Evolutionary conservation across 2,888 invertebrate genomes (phyloP), one percentile per base, ranked within the genome.

Genomic region (Anagyrus pseudococci): DNA sequence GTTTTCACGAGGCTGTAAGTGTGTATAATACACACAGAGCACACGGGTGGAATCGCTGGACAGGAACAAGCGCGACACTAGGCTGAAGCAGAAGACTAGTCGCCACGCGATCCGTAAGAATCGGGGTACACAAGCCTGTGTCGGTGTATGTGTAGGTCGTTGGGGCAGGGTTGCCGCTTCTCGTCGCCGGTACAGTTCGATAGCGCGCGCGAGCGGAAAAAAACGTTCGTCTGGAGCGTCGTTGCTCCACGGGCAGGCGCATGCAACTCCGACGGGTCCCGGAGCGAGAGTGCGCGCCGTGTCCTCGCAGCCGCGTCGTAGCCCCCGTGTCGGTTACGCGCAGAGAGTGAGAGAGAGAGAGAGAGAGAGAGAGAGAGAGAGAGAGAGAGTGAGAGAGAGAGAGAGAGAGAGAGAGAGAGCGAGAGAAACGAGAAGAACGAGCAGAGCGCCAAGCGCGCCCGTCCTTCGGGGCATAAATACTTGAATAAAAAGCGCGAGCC

Each of bases 251-350:
- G 10, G 17, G 19, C 26, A 25, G 25, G n/a, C 53, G 67, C 63
- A 63, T 57, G 74, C 71, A 73, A 71, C 76, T 72, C 73, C 73
- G 70, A 74, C 76, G 75, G 74, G 75, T 73, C 76, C 75, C 77
- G 73, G 75, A 76, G 74, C 77, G 74, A 77, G 77, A 80, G 77
- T 79, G 79, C 57, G 41, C 55, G 58, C 75, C 75, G 75, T 77
- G 75, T 62, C 44, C 43, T n/a, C n/a, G 43, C 8, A 43, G 7
- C 22, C 33, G 22, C 25, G 25, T n/a, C 26, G 20, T 13, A 22
- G n/a, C 26, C 52, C 22, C 33, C 33, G 7, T 33, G 33, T 33
- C 7, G 6, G 33, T n/a, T n/a, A n/a, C 13, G 33, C 13, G 33
- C 33, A 6, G 13, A 13, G 33, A 8, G 33, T 33, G n/a, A 43